A percentile compares a stretch with the other conserved stretches of the same genome.
phyloP scores from a whole-genome alignment of 2,797 vertebrate genomes.

The Notolepis coatsorum region DNA sequence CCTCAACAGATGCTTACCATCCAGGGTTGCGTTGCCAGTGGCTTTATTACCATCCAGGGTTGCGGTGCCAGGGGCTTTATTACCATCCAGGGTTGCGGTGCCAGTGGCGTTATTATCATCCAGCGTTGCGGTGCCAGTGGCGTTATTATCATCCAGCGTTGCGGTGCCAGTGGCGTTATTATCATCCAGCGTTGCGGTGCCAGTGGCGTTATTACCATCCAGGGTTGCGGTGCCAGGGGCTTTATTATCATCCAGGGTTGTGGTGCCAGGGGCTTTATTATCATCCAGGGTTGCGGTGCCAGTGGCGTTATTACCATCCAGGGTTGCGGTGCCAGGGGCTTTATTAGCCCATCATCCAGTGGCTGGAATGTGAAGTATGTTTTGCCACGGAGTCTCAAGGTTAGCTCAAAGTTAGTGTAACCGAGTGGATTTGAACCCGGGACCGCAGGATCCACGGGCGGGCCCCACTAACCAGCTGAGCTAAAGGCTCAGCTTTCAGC shows the following conservation, averaged over 20 bases:
- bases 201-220: slow-evolving; percentile 31
- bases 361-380: slow-evolving; percentile 38
- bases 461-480: too few species aligned
- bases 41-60: slow-evolving; percentile 27
- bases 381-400: slow-evolving; percentile 31
- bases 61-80: slow-evolving; percentile 27
- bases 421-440: too few species aligned
- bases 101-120: slow-evolving; percentile 33
- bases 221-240: slow-evolving; percentile 22
- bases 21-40: slow-evolving; percentile 24
- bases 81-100: slow-evolving; percentile 19
- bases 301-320: slow-evolving; percentile 29
- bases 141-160: slow-evolving; percentile 23
- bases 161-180: slow-evolving; percentile 30
- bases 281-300: slow-evolving; percentile 22
- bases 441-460: too few species aligned
- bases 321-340: slow-evolving; percentile 21
- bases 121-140: slow-evolving; percentile 18
- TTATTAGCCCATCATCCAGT: slow-evolving; percentile 32
- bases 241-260: slow-evolving; percentile 26
- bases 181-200: slow-evolving; percentile 13
- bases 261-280: slow-evolving; percentile 30
- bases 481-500: too few species aligned
- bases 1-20: slow-evolving; percentile 26
- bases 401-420: slow-evolving; percentile 35